Percentiles rank a stretch among this genome's conserved stretches.
phyloP scores from a whole-genome alignment of 2,888 invertebrate genomes.

The Clepsis dumicolana region DNA sequence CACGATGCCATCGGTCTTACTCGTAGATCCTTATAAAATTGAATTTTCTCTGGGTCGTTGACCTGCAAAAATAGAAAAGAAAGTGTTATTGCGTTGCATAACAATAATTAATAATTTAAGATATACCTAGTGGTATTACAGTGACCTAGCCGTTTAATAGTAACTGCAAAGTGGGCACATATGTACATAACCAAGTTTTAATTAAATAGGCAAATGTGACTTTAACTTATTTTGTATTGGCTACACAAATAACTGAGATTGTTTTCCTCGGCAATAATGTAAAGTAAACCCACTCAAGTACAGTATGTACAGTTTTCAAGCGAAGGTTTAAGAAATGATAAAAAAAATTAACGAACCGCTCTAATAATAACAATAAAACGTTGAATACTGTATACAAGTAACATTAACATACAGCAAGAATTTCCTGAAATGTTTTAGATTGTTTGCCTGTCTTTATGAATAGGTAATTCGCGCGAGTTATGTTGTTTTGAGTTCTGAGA shows the following conservation, averaged over 20 bases:
- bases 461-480: slow-evolving; percentile 6
- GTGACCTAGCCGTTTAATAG: background rate
- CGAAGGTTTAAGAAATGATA: background rate
- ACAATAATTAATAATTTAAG: background rate
- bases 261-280: background rate
- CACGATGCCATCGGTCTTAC: background rate
- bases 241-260: background rate
- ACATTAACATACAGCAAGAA: background rate
- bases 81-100: background rate
- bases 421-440: background rate
- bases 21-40: background rate
- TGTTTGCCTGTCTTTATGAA: background rate
- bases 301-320: background rate
- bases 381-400: background rate
- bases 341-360: background rate
- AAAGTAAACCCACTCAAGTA: background rate
- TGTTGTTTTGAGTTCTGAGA: slow-evolving; percentile 51
- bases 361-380: background rate
- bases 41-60: background rate
- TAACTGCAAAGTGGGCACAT: background rate
- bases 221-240: background rate
- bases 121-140: background rate
- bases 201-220: too few species aligned
- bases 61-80: background rate
- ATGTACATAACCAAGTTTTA: too few species aligned